Percentiles rank a stretch among this genome's conserved stretches.
Conservation (phyloP, 2,113 vertebrate genomes). For the Megaceryle torquata region DNA sequence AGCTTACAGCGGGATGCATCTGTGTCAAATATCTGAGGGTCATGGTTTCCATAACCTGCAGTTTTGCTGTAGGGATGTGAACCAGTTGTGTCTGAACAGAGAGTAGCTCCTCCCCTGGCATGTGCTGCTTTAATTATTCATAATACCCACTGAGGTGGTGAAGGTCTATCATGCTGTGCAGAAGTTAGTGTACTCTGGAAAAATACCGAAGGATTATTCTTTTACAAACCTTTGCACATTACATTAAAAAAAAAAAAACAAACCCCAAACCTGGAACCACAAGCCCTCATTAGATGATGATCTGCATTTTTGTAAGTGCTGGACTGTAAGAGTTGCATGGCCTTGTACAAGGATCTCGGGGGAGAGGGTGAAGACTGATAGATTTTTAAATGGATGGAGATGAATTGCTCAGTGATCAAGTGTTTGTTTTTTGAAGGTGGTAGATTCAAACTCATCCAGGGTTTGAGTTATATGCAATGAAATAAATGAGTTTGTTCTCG, state of each 20-base stretch:
- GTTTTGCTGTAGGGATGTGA: neutral
- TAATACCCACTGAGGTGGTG: neutral
- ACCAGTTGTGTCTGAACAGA: neutral
- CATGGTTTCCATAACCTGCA: neutral
- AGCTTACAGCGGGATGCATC: neutral
- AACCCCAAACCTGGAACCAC: neutral
- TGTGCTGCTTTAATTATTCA: conserved; percentile 5
- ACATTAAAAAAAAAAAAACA: neutral
- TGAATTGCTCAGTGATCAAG: neutral
- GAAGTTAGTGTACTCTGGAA: conserved; percentile 12
- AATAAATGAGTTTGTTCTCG: neutral
- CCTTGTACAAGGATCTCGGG: neutral
- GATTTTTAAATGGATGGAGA: neutral
- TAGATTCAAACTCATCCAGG: neutral
- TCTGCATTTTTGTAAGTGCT: neutral
- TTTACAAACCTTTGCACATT: neutral
- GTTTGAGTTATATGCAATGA: neutral
- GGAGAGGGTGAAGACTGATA: neutral
- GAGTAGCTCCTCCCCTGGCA: neutral
- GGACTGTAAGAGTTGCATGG: neutral
- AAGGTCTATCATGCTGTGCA: neutral
- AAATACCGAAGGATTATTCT: neutral
- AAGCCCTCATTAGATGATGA: neutral
- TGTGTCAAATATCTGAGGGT: neutral
- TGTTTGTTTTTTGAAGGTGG: neutral